Percentiles rank a stretch among this genome's conserved stretches.
These are phyloP conservation scores for Dipodomys merriami DNA, from an alignment of 2,113 vertebrate species.

Conservation along the genomic window DNA sequence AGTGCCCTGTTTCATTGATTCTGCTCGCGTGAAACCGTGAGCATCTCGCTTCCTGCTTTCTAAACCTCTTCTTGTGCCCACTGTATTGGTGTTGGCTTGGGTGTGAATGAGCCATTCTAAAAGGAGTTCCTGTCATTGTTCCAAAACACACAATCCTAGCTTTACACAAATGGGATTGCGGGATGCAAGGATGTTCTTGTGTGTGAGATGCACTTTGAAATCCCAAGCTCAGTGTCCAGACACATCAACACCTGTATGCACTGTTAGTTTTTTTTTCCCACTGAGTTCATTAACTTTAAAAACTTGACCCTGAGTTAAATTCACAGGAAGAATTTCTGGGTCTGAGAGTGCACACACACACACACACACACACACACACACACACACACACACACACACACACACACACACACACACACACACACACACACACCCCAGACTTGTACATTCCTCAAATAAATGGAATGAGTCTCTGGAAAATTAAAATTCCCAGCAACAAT, in stretches of 20 bases:
- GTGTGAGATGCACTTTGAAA: neutral
- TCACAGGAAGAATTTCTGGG: neutral
- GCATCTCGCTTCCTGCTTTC: neutral
- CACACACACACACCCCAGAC: neutral
- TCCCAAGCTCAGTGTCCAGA: neutral
- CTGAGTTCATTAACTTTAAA: too few species aligned
- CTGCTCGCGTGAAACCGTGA: neutral
- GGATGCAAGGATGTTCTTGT: neutral
- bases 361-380: too few species aligned
- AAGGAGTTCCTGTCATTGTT: neutral
- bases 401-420: too few species aligned
- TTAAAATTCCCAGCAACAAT: neutral
- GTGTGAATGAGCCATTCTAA: neutral
- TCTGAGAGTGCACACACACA: neutral
- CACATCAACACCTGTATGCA: neutral
- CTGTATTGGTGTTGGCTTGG: neutral
- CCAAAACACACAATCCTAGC: fast-evolving
- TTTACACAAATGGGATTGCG: neutral
- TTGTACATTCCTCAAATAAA: neutral
- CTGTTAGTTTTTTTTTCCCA: too few species aligned
- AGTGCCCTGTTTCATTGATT: neutral
- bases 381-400: neutral
- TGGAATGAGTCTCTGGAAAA: neutral
- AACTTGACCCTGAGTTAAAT: neutral
- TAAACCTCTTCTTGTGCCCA: neutral